Evolutionary conservation across 2,113 vertebrate species (phyloP), one percentile per base, ranked within the genome.

Genomic region (Nothocercus julius): DNA sequence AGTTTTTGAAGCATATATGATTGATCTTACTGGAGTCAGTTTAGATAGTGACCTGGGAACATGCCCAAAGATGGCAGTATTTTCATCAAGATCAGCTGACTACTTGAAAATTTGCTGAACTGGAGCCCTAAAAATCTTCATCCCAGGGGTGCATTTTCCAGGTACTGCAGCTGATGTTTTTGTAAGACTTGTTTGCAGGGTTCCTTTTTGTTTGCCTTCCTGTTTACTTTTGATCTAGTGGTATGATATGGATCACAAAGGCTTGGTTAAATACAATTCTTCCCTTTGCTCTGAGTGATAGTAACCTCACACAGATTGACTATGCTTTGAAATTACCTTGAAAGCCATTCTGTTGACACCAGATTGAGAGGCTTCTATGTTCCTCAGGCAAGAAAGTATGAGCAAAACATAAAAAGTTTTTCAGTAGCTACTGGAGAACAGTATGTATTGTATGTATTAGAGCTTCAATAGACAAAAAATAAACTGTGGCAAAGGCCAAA

Each of bases 241-340:
- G 6, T 58, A 82, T 93, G 75, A 74, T 79, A 78, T 63, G 30
- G 56, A 92, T 49, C 63, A 73, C n/a, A 76, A 76, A 91, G 66
- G 2, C n/a, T 70, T 67, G 67, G 25, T 89, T 80, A 95, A 82
- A 89, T 44, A 38, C 14, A 90, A 22, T 78, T 78, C 56, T 87
- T 82, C 53, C 61, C 5, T 93, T 95, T 93, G 25, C 58, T 85
- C 62, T 63, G 28, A 77, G 68, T 87, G 47, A 79, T n/a, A 80
- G 53, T 82, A 94, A 91, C 90, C 54, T 70, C 66, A 78, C 76
- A 22, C 30, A 93, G 56, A 85, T 58, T 93, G 53, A 63, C 64
- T 69, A 81, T 7, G 49, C 38, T 92, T 93, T 95, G 94, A 64
- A 95, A 87, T 92, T 95, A 95, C 77, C 67, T 95, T 89, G 87